Base-by-base conservation (phyloP, 30 jellyfish, hydroid and myxozoan genomes). In the Morbakka virulenta region DNA sequence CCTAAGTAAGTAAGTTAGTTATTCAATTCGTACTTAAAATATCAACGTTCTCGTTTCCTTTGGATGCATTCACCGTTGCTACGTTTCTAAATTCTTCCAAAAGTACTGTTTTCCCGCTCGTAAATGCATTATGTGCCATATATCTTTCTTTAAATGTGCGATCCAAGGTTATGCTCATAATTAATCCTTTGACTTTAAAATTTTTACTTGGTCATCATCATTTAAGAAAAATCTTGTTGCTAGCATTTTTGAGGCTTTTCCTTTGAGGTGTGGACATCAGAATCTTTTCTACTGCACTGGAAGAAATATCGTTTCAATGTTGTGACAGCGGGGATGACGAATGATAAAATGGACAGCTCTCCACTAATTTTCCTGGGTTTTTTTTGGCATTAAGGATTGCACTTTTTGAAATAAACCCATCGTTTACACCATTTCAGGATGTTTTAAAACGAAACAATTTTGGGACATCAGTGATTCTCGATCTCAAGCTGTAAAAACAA, bases 101-200 rank as follows among this genome's bases (percentile, higher is more conserved):
- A 67, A 67, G 71, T 66, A 67, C 26, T 32, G 72, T 2, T 6
- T 66, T 67, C 71, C 72, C 80, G 26, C 71, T 67, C 11, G 80
- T 28, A 32, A 26, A 32, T 67, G 80, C 80, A 67, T 67, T 67
- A 64, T 67, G 80, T 32, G 80, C 29, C 71, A 67, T 67, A 67
- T 67, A 67, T 32, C 26, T 32, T 32, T 66, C 80, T 32, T 67
- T 67, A 67, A 67, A 67, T 32, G 32, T 29, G 4, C 67, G 80
- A 22, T 67, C 72, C 26, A 67, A 32, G 72, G 36, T 17, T 66
- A 32, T 67, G 71, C 80, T 67, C n/a, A n/a, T n/a, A n/a, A n/a
- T n/a, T n/a, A n/a, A n/a, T n/a, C n/a, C n/a, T n/a, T n/a, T n/a
- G n/a, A n/a, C n/a, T n/a, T n/a, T n/a, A n/a, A n/a, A n/a, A n/a